Percentiles rank a stretch among this genome's conserved stretches.
Evolutionary conservation across 2,797 vertebrate species (phyloP).

Genomic region (Diplodus sargus): DNA sequence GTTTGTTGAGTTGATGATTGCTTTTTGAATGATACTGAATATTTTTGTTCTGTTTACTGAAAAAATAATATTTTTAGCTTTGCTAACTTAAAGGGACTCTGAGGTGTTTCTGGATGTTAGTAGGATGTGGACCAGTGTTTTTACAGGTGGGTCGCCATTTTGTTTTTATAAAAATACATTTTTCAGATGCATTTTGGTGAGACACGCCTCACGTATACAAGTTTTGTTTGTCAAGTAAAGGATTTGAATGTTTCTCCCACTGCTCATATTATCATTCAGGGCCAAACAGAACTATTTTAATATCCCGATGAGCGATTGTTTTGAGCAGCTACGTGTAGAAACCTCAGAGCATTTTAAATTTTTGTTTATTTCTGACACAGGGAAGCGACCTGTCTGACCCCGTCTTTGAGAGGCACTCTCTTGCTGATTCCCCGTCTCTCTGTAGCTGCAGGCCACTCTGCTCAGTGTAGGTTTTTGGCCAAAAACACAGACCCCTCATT

Average conservation of each 20-base stretch:
- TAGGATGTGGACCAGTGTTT: neutral
- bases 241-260: neutral
- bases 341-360: neutral
- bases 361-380: neutral
- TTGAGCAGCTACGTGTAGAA: neutral
- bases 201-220: neutral
- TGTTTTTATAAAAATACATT: neutral
- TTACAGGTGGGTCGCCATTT: neutral
- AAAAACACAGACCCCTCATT: slow-evolving; percentile 60
- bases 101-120: neutral
- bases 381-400: neutral
- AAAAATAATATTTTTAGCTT: neutral
- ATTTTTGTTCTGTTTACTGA: neutral
- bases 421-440: slow-evolving; percentile 24
- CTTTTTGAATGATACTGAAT: neutral
- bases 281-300: neutral
- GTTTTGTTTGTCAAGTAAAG: neutral
- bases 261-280: neutral
- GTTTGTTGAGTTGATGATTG: neutral
- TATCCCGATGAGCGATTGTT: neutral
- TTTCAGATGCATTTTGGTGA: neutral
- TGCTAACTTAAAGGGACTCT: neutral
- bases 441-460: slow-evolving; percentile 57
- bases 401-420: slow-evolving; percentile 16
- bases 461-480: slow-evolving; percentile 55